Base-by-base conservation (phyloP, 2,888 invertebrate genomes). In the Drosophila rubida region DNA sequence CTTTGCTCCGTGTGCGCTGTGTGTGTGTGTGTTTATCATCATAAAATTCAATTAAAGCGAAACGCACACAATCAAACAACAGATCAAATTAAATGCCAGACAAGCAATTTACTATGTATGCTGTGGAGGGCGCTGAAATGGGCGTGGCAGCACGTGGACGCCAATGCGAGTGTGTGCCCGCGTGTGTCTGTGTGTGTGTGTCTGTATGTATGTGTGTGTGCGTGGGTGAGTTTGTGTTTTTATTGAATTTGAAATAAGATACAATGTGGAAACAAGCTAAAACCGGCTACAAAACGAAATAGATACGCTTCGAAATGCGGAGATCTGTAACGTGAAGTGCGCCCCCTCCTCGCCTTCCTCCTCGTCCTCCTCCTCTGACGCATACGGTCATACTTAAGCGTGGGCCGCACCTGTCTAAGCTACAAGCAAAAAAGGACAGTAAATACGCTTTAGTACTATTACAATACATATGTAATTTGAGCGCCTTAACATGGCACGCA, bases 11-110 rank as follows among this genome's bases (percentile, higher is more conserved):
- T 19, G 2, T 25, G 14, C 22, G 19, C 19, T 19, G 19, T 50
- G 32, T 32, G n/a, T 64, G 54, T 75, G 53, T 73, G 54, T 69
- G 78, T 69, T 74, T 75, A 81, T 82, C 86, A 78, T 80, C 81
- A 86, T 84, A 80, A 87, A 88, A 85, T 85, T 85, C 85, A 85
- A 85, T 85, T 85, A 88, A 85, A 84, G 80, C 71, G 83, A 87
- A 82, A 65, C 86, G 80, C 84, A 72, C 79, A 85, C 87, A 88
- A 85, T 86, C 87, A 88, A 88, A 87, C 84, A 86, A 68, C 84
- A 88, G 85, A 85, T 85, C 87, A 85, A 85, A 85, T 85, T 85
- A 85, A 88, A 85, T 84, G 88, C 84, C 84, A 80, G 80, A 74
- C 88, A 72, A 87, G 88, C 81, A 84, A 80, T 85, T 87, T 87